Conservation (phyloP, 2,888 invertebrate species). For the Drosophila anceps region DNA sequence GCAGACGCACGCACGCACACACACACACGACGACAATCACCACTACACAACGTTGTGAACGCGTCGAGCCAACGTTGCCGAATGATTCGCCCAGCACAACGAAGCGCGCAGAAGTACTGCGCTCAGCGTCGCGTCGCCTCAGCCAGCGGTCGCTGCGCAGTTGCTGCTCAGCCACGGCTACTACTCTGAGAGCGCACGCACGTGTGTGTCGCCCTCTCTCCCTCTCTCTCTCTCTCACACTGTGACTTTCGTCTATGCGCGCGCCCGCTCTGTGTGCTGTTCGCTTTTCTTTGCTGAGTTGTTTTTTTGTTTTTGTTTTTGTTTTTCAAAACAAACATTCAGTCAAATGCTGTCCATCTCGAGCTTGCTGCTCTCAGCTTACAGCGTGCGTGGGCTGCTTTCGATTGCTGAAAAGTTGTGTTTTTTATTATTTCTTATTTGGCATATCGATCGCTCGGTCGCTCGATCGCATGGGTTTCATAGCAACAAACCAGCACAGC, state of each 20-base stretch:
- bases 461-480: conserved; percentile 30
- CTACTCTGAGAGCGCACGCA: conserved; percentile 26
- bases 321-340: conserved; percentile 70
- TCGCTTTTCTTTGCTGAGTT: conserved; percentile 3
- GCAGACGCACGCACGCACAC: conserved; percentile 24
- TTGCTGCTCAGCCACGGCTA: background rate
- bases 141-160: conserved; percentile 4
- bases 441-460: conserved; percentile 24
- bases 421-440: conserved; percentile 22
- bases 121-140: conserved; percentile 22
- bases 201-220: conserved; percentile 37
- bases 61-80: conserved; percentile 60
- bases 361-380: conserved; percentile 8
- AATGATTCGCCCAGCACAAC: conserved; percentile 54
- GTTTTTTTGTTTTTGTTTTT: conserved; percentile 20
- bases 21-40: conserved; percentile 29
- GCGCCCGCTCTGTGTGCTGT: conserved; percentile 3
- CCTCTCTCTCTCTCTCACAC: background rate
- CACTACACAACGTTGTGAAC: conserved; percentile 72
- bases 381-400: conserved; percentile 58
- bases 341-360: conserved; percentile 46
- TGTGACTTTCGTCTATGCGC: conserved; percentile 1
- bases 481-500: conserved; percentile 21
- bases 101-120: conserved; percentile 67
- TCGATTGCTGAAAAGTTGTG: conserved; percentile 50